Percentiles rank a stretch among this genome's conserved stretches.
Conservation (phyloP, 2,888 invertebrate species). For the Pammene fasciana region DNA sequence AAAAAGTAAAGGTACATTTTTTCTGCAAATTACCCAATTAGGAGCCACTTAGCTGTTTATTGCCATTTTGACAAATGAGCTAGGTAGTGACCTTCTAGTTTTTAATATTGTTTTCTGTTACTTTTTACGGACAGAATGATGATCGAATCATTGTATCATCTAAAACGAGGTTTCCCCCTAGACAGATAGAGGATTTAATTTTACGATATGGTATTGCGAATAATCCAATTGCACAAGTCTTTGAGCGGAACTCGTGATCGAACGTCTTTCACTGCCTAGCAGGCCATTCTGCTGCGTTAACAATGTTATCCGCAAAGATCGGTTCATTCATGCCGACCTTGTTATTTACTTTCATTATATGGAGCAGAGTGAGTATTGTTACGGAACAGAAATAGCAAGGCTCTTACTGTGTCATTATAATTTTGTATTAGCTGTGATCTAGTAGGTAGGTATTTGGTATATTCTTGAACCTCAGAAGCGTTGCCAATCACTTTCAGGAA, state of each 20-base stretch:
- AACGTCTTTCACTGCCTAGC: constrained; percentile 37
- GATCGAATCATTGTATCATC: too few species aligned
- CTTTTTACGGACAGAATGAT: too few species aligned
- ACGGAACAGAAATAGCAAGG: constrained; percentile 26
- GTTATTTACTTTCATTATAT: constrained; percentile 53
- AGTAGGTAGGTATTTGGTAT: not conserved
- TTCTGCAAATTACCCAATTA: too few species aligned
- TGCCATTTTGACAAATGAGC: not conserved
- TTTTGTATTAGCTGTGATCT: not conserved
- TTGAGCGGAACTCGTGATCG: constrained; percentile 35
- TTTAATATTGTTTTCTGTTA: too few species aligned
- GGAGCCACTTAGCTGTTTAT: not conserved
- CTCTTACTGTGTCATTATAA: constrained; percentile 4
- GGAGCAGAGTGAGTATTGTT: constrained; percentile 38
- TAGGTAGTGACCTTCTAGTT: not conserved
- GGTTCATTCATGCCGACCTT: constrained; percentile 53
- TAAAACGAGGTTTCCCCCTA: too few species aligned
- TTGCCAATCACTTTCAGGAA: not conserved
- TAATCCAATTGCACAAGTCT: constrained; percentile 32
- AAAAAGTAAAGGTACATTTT: too few species aligned
- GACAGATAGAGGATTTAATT: not conserved
- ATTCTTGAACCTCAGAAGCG: not conserved
- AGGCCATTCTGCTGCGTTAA: constrained; percentile 48
- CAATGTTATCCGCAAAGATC: constrained; percentile 52
- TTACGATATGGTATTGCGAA: constrained; percentile 18